phyloP scores from a whole-genome alignment of 2,797 vertebrate genomes.

The Scolopax bukidnonensis region DNA sequence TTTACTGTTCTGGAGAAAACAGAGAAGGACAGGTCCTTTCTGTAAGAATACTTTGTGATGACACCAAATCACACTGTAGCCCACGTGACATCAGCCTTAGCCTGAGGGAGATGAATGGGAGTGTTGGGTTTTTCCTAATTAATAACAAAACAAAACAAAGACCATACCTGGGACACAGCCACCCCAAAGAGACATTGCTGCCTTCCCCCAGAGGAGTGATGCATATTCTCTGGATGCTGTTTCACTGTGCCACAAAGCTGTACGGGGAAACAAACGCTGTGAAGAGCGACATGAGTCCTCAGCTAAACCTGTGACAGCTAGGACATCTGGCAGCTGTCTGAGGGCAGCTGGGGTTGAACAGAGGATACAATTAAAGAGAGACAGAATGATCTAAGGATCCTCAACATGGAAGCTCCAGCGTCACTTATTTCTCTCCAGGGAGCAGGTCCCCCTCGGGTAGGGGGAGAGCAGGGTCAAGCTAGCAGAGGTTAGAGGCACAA shows the following conservation, averaged over 20 bases:
- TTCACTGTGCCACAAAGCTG: neutral
- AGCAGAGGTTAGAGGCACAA: neutral
- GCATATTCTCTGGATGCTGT: neutral
- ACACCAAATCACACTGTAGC: neutral
- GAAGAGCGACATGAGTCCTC: neutral
- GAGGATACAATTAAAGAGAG: neutral
- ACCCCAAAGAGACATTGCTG: neutral
- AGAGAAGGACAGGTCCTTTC: neutral
- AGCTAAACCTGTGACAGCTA: neutral
- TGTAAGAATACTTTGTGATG: neutral
- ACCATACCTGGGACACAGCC: neutral
- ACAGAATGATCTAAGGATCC: neutral
- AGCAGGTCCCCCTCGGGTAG: neutral
- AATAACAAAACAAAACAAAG: neutral
- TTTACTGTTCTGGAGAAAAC: neutral
- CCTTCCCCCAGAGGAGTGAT: neutral
- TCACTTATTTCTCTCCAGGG: conserved; percentile 7
- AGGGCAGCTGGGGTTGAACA: neutral
- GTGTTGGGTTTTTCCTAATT: neutral
- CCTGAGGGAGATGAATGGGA: neutral
- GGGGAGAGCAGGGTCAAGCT: neutral
- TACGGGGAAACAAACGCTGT: neutral
- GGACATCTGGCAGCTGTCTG: neutral
- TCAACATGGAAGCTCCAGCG: neutral
- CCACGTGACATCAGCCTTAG: neutral